phyloP scores from a whole-genome alignment of 1,140 invertebrate genomes.

The Cydia amplana region DNA sequence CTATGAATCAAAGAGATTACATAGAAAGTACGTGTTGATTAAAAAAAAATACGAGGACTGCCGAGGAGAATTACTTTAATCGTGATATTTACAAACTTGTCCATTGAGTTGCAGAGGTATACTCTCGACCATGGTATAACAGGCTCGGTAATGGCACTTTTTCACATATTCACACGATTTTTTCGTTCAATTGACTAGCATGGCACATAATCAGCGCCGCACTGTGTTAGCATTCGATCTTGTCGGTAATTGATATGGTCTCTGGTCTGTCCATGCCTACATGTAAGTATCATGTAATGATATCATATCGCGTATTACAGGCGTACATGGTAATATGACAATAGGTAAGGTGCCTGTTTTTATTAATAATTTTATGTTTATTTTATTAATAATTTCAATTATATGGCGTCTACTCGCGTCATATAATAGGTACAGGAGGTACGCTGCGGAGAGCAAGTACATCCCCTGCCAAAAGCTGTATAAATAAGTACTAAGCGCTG shows the following conservation, averaged over 20 bases:
- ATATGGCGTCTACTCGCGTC: no score
- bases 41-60: background rate
- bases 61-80: background rate
- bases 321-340: background rate
- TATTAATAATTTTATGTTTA: no score
- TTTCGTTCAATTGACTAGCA: background rate
- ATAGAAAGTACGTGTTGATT: background rate
- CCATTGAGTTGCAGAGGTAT: conserved; percentile 7
- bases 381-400: no score
- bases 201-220: background rate
- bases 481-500: no score
- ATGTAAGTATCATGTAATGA: background rate
- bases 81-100: background rate
- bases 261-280: background rate
- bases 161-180: background rate
- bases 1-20: no score
- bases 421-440: no score
- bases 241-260: conserved; percentile 6
- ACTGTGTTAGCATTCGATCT: background rate
- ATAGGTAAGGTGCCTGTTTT: no score
- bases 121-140: background rate
- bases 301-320: conserved; percentile 11
- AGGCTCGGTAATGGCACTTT: background rate
- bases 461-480: no score
- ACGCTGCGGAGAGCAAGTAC: no score